Percentiles rank a stretch among this genome's conserved stretches.
phyloP scores from a whole-genome alignment of 1,140 invertebrate species.

The Ceratosolen fusciceps region DNA sequence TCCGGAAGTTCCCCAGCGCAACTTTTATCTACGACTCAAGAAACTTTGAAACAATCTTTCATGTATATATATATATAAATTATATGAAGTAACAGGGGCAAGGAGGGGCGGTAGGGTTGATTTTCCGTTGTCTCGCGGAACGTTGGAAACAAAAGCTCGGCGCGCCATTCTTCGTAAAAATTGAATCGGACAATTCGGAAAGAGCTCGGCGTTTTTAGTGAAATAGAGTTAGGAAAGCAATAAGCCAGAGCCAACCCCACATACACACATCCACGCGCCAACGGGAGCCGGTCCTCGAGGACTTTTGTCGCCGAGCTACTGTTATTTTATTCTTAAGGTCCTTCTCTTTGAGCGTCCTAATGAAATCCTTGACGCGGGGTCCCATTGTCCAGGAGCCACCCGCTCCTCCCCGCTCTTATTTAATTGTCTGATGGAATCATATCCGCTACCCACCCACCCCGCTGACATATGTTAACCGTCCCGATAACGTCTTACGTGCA shows the following conservation, averaged over 20 bases:
- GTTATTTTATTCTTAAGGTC: slow-evolving; percentile 27
- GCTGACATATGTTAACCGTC: too few relatives aligned
- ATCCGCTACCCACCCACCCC: too few relatives aligned
- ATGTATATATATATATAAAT: too few relatives aligned
- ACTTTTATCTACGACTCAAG: slow-evolving; percentile 34
- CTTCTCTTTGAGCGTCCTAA: slow-evolving; percentile 34
- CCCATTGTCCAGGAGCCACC: not conserved
- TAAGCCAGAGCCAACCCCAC: not conserved
- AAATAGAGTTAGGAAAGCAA: slow-evolving; percentile 38
- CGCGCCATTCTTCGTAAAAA: slow-evolving; percentile 39
- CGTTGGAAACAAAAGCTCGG: slow-evolving; percentile 33
- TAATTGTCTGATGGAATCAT: too few relatives aligned
- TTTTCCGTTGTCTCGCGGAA: not conserved
- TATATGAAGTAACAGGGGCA: not conserved
- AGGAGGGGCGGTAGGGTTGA: not conserved
- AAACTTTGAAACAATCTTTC: slow-evolving; percentile 10
- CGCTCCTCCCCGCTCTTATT: too few relatives aligned
- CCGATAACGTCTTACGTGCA: not conserved
- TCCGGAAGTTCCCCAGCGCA: slow-evolving; percentile 19
- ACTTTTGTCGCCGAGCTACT: slow-evolving; percentile 27
- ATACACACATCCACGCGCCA: not conserved
- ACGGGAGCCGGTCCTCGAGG: not conserved
- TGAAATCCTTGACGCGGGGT: slow-evolving; percentile 33
- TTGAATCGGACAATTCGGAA: slow-evolving; percentile 46
- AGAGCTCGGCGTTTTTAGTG: slow-evolving; percentile 43